Conservation (phyloP, 1,140 invertebrate species). For the Temnothorax nylanderi region DNA sequence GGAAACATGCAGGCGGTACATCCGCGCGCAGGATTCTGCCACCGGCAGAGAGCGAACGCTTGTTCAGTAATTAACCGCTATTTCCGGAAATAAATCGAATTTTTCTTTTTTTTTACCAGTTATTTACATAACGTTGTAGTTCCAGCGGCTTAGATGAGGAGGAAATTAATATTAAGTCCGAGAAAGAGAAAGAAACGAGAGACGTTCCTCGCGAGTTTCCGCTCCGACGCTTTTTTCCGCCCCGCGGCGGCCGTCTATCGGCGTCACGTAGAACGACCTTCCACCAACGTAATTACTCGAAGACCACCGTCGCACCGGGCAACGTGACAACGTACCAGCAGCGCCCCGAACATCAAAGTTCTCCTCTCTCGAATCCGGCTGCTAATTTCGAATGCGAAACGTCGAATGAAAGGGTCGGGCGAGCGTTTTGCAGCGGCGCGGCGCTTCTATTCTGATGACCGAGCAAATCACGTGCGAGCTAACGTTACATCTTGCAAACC, state of each 20-base stretch:
- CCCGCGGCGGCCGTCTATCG: not conserved
- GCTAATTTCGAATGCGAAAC: slow-evolving; percentile 45
- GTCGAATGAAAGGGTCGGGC: slow-evolving; percentile 21
- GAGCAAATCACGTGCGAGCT: slow-evolving; percentile 1
- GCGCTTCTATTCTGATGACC: slow-evolving; percentile 18
- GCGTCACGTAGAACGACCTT: slow-evolving; percentile 22
- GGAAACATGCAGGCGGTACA: not conserved
- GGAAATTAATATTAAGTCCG: slow-evolving; percentile 16
- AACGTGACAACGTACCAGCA: not conserved
- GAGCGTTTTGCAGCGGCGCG: not conserved
- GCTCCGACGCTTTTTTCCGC: not conserved
- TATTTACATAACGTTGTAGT: slow-evolving; percentile 10
- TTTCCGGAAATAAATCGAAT: slow-evolving; percentile 18
- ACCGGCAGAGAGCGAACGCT: not conserved
- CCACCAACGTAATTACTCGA: slow-evolving; percentile 29
- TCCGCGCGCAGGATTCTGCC: not conserved
- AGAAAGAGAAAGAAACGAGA: not conserved
- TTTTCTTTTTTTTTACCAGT: not conserved
- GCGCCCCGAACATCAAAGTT: slow-evolving; percentile 36
- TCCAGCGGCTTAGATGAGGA: not conserved
- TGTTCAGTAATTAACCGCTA: slow-evolving; percentile 23
- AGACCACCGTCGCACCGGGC: not conserved
- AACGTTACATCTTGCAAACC: slow-evolving; percentile 32
- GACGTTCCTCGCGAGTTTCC: not conserved
- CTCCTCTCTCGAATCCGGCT: not conserved